Evolutionary conservation across 2,888 invertebrate genomes (phyloP).

Genomic region (Zhuqinia jingwanae): DNA sequence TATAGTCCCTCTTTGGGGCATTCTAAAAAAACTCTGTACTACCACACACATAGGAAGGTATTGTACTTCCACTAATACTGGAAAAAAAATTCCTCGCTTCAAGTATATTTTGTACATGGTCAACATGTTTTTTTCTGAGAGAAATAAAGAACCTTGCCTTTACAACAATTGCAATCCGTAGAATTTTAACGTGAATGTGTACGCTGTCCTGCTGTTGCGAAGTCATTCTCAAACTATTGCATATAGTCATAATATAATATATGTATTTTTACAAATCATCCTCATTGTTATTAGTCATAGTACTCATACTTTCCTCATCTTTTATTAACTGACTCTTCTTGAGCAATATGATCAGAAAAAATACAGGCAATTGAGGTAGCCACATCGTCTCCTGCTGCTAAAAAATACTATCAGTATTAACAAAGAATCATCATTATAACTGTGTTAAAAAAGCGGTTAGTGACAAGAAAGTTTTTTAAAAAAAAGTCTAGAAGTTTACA

Average conservation of each 20-base stretch:
- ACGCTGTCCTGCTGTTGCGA: constrained; percentile 11
- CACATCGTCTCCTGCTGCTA: neutral
- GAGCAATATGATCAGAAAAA: neutral
- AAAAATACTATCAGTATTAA: neutral
- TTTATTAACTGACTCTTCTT: too few relatives aligned
- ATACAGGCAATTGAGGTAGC: neutral
- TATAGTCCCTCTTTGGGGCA: too few relatives aligned
- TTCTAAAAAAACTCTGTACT: too few relatives aligned
- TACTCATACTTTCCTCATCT: constrained; percentile 15
- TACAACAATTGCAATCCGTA: neutral
- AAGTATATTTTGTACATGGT: neutral
- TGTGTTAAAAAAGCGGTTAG: neutral
- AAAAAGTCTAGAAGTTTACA: neutral
- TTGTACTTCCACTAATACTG: neutral
- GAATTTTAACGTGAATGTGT: neutral
- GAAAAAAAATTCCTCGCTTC: constrained; percentile 9
- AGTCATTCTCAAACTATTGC: constrained; percentile 2
- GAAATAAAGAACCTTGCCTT: constrained; percentile 25
- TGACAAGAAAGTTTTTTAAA: neutral
- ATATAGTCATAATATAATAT: constrained; percentile 8
- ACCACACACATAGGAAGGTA: too few relatives aligned
- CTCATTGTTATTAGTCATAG: constrained; percentile 37
- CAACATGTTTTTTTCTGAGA: neutral
- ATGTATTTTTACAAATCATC: constrained; percentile 35
- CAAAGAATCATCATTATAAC: neutral